These are phyloP conservation scores for Galemys pyrenaicus DNA, from an alignment of 2,113 vertebrate genomes.

Conservation along the genomic window DNA sequence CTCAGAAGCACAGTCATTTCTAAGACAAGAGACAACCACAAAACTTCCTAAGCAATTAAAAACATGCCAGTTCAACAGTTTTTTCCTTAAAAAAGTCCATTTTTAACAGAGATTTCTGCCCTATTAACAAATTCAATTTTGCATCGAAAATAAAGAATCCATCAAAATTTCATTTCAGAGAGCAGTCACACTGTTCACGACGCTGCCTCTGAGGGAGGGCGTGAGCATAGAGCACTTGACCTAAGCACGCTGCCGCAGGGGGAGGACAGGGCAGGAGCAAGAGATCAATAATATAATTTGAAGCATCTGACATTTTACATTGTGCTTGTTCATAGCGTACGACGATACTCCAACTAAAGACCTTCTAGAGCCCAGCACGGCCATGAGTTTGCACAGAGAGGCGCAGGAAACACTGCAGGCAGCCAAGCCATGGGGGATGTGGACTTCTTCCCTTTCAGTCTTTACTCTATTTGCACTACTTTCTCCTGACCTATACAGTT, in stretches of 20 bases:
- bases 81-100: background rate
- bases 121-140: slow-evolving; percentile 1
- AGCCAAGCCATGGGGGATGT: background rate
- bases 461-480: slow-evolving; percentile 18
- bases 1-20: background rate
- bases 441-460: background rate
- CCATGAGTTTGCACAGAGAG: background rate
- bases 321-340: background rate
- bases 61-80: background rate
- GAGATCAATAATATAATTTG: background rate
- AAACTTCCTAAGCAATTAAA: background rate
- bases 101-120: background rate
- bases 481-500: background rate
- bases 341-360: background rate
- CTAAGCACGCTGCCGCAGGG: background rate
- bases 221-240: background rate
- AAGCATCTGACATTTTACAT: background rate
- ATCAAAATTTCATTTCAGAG: background rate
- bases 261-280: background rate
- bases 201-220: background rate
- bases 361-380: background rate
- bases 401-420: background rate
- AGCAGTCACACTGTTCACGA: background rate
- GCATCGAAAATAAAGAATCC: background rate
- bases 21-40: background rate